A percentile compares a stretch with the other conserved stretches of the same genome.
Evolutionary conservation across 2,113 vertebrate genomes (phyloP).

Genomic region (Aptenodytes forsteri): DNA sequence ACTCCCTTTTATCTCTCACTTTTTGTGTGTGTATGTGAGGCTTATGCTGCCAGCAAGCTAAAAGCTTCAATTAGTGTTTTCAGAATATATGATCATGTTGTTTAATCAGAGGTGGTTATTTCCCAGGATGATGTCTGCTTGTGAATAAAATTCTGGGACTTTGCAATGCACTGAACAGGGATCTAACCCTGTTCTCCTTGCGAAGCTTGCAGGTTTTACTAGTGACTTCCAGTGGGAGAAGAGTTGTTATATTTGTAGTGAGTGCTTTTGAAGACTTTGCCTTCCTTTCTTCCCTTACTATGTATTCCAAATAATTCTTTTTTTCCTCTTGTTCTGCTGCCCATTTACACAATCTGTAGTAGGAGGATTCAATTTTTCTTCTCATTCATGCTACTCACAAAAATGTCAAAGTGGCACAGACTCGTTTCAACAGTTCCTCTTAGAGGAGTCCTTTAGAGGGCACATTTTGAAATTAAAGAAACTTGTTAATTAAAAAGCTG

Average conservation of each 20-base stretch:
- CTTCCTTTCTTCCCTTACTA: neutral
- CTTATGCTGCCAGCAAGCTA: neutral
- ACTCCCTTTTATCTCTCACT: neutral
- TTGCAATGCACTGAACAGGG: neutral
- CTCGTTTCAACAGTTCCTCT: neutral
- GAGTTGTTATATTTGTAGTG: neutral
- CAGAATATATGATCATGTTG: neutral
- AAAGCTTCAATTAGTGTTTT: neutral
- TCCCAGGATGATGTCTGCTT: neutral
- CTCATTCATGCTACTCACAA: neutral
- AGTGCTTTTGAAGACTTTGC: neutral
- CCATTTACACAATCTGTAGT: neutral
- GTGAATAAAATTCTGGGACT: neutral
- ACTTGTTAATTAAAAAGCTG: neutral
- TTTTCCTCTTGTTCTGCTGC: neutral
- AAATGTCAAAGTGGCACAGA: neutral
- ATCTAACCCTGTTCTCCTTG: neutral
- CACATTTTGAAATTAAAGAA: neutral
- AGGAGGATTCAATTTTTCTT: neutral
- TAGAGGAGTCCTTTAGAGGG: neutral
- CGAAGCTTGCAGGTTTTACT: neutral
- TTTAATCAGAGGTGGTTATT: neutral
- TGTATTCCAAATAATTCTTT: neutral
- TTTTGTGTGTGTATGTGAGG: neutral
- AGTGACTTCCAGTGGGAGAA: neutral